Percentiles rank a stretch among this genome's conserved stretches.
These are phyloP conservation scores for Platichthys flesus DNA, from an alignment of 2,113 vertebrate genomes.

Conservation along the genomic window DNA sequence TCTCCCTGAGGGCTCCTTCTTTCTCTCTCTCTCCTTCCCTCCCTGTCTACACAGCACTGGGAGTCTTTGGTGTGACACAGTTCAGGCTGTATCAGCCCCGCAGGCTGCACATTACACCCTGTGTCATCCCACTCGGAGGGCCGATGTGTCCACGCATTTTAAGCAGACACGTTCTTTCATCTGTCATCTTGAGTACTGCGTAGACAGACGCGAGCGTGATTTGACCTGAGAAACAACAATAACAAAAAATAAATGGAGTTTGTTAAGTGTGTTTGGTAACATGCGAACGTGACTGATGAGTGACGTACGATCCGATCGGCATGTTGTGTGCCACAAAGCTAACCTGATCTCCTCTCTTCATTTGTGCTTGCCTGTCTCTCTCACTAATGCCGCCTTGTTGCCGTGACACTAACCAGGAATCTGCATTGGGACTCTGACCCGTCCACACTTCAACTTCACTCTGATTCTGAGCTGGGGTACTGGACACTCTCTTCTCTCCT, in stretches of 20 bases:
- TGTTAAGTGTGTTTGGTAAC: slow-evolving; percentile 24
- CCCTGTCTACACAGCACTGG: slow-evolving; percentile 54
- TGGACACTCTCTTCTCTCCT: slow-evolving; percentile 92
- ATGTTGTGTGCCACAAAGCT: slow-evolving; percentile 65
- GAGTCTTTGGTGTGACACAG: slow-evolving; percentile 64
- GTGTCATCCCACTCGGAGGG: slow-evolving; percentile 45
- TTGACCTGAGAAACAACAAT: slow-evolving; percentile 4
- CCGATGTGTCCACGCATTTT: slow-evolving; percentile 56
- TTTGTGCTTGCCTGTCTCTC: slow-evolving; percentile 81
- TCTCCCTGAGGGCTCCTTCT: slow-evolving; percentile 84
- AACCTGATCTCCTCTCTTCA: slow-evolving; percentile 69
- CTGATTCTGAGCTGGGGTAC: slow-evolving; percentile 99
- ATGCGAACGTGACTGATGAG: slow-evolving; percentile 15
- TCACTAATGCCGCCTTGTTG: slow-evolving; percentile 95
- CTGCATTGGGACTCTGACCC: slow-evolving; percentile 99
- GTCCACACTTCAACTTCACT: slow-evolving; percentile 99
- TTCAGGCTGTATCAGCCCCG: slow-evolving; percentile 46
- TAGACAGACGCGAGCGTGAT: slow-evolving; percentile 14
- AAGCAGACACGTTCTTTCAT: slow-evolving; percentile 51
- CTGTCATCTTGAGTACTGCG: slow-evolving; percentile 15
- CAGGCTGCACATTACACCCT: slow-evolving; percentile 49
- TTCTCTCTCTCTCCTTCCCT: slow-evolving; percentile 29
- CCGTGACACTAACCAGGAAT: slow-evolving; percentile 96
- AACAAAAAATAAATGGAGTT: neutral
- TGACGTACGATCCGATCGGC: slow-evolving; percentile 49